These are phyloP conservation scores for Myotis findleyi DNA, from an alignment of 2,797 vertebrate species.

Conservation along the genomic window DNA sequence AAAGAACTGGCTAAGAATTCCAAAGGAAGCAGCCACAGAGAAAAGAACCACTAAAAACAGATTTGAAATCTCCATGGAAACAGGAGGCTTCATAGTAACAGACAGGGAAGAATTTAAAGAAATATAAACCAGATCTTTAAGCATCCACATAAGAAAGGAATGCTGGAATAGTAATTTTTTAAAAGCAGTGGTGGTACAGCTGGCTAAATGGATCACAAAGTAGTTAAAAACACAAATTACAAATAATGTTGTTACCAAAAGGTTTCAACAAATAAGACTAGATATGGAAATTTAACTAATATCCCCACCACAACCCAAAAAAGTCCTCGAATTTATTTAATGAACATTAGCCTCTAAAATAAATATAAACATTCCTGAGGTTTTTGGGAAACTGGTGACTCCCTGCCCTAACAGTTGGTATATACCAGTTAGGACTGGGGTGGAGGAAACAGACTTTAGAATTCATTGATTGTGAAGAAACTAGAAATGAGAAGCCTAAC, in stretches of 20 bases:
- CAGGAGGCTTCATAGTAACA: neutral
- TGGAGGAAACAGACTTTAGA: neutral
- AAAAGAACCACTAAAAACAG: constrained; percentile 51
- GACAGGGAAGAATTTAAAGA: constrained; percentile 2
- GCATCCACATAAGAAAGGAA: neutral
- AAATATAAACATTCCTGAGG: neutral
- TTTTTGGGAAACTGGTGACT: neutral
- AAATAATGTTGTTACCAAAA: neutral
- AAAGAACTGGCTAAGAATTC: constrained; percentile 47
- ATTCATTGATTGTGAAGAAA: neutral
- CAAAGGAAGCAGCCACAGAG: constrained; percentile 35
- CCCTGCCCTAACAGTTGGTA: neutral
- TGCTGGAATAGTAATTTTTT: neutral
- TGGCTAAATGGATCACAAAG: neutral
- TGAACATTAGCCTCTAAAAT: neutral
- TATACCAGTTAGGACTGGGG: neutral
- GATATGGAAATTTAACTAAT: neutral
- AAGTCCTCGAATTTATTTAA: constrained; percentile 32
- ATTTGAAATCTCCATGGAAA: constrained; percentile 61
- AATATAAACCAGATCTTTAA: neutral
- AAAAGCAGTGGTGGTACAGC: neutral
- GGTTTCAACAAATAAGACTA: neutral
- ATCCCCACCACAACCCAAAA: neutral
- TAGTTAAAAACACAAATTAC: constrained; percentile 35
- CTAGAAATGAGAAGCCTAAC: constrained; percentile 36